phyloP scores from a whole-genome alignment of 2,797 vertebrate species.

The Aplochiton taeniatus region DNA sequence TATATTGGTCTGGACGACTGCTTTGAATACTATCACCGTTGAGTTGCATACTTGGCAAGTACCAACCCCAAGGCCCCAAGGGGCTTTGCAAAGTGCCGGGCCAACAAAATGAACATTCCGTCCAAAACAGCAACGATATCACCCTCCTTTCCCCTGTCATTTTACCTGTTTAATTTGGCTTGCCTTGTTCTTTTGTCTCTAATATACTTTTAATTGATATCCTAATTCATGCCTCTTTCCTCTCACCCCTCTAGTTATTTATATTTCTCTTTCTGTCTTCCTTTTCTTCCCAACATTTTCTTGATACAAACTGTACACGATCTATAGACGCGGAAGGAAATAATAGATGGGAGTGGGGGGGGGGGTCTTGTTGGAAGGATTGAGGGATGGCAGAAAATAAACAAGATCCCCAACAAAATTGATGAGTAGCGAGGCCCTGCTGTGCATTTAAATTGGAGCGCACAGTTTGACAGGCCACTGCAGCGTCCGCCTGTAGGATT shows the following conservation, averaged over 20 bases:
- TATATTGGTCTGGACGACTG: conserved; percentile 43
- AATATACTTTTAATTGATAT: background rate
- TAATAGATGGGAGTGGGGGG: conserved; percentile 38
- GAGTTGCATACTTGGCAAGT: conserved; percentile 40
- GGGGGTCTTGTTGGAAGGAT: conserved; percentile 38
- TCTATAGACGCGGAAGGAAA: conserved; percentile 20
- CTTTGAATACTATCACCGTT: conserved; percentile 49
- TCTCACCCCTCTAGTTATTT: conserved; percentile 9
- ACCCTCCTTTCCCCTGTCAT: background rate
- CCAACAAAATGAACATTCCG: conserved; percentile 28
- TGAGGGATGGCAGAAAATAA: conserved; percentile 53
- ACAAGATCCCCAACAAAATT: conserved; percentile 62
- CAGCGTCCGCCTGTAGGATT: conserved; percentile 63
- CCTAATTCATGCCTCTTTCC: background rate
- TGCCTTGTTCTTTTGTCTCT: background rate
- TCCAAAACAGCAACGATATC: conserved; percentile 27
- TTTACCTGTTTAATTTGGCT: too few species aligned
- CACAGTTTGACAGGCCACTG: conserved; percentile 68
- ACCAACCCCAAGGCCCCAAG: conserved; percentile 20
- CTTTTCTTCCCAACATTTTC: conserved; percentile 19
- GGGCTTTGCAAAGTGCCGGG: conserved; percentile 26
- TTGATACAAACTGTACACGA: conserved; percentile 35
- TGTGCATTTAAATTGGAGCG: conserved; percentile 73
- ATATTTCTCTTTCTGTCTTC: conserved; percentile 23
- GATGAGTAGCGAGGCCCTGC: conserved; percentile 60